Conservation (phyloP, 2,113 vertebrate species). For the Chiloscyllium plagiosum region DNA sequence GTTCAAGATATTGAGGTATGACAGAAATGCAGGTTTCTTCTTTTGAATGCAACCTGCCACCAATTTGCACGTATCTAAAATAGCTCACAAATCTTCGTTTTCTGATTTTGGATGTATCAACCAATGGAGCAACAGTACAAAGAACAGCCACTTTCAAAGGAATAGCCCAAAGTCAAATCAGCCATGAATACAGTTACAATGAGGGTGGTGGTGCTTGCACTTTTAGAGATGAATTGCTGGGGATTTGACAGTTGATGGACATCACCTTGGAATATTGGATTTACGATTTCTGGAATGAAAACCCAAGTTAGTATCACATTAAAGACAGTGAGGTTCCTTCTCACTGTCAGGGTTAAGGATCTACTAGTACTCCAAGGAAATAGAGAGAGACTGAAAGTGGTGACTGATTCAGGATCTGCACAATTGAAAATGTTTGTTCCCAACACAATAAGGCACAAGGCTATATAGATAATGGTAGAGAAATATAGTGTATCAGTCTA, state of each 20-base stretch:
- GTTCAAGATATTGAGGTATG: too few species aligned
- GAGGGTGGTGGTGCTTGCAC: background rate
- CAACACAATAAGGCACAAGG: background rate
- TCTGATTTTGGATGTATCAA: background rate
- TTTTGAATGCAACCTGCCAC: background rate
- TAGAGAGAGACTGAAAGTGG: background rate
- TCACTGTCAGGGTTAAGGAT: background rate
- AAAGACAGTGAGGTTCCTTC: background rate
- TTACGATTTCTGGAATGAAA: background rate
- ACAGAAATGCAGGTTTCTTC: background rate
- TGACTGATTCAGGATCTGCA: background rate
- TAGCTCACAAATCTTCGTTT: background rate
- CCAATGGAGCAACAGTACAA: background rate
- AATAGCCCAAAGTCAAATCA: background rate
- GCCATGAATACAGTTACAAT: background rate
- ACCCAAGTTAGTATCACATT: background rate
- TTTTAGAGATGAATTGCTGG: background rate
- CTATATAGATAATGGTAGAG: background rate
- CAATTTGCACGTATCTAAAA: background rate
- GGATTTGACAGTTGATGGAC: background rate
- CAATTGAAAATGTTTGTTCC: background rate
- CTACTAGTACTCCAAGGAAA: background rate
- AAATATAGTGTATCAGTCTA: background rate
- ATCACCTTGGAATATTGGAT: background rate
- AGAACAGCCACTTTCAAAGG: background rate